phyloP scores from a whole-genome alignment of 2,888 invertebrate species.

The Sarcophaga caerulescens region DNA sequence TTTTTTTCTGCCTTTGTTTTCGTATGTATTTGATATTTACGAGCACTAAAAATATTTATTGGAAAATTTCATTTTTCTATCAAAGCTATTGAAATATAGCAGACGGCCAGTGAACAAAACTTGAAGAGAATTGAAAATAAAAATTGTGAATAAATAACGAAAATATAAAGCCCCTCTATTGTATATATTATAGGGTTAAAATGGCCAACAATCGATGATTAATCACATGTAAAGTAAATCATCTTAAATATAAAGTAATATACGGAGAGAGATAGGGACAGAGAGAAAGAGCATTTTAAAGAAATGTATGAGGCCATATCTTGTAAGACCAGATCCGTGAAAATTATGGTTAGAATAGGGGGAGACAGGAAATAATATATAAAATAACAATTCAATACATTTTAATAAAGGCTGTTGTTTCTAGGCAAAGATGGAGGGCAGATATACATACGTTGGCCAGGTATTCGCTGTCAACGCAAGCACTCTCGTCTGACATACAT shows the following conservation, averaged over 20 bases:
- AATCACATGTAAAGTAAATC: too few species aligned
- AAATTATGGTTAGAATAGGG: too few species aligned
- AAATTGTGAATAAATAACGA: not conserved
- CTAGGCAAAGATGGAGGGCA: too few species aligned
- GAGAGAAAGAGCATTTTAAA: not conserved
- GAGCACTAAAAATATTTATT: slow-evolving; percentile 45
- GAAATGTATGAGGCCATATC: too few species aligned
- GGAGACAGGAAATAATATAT: too few species aligned
- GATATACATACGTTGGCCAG: too few species aligned
- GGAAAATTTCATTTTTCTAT: slow-evolving; percentile 38
- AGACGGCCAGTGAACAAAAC: not conserved
- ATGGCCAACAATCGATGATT: not conserved
- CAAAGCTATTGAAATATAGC: slow-evolving; percentile 36
- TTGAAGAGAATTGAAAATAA: not conserved
- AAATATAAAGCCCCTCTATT: not conserved
- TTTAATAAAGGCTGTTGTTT: too few species aligned
- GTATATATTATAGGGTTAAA: too few species aligned
- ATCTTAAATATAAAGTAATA: not conserved
- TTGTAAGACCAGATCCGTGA: too few species aligned
- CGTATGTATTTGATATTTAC: slow-evolving; percentile 22
- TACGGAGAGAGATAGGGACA: not conserved
- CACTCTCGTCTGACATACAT: too few species aligned
- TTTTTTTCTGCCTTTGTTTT: not conserved
- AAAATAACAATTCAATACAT: too few species aligned
- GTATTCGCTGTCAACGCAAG: too few species aligned